Evolutionary conservation across 2,888 invertebrate species (phyloP), one percentile per base, ranked within the genome.

Genomic region (Dione vanillae): DNA sequence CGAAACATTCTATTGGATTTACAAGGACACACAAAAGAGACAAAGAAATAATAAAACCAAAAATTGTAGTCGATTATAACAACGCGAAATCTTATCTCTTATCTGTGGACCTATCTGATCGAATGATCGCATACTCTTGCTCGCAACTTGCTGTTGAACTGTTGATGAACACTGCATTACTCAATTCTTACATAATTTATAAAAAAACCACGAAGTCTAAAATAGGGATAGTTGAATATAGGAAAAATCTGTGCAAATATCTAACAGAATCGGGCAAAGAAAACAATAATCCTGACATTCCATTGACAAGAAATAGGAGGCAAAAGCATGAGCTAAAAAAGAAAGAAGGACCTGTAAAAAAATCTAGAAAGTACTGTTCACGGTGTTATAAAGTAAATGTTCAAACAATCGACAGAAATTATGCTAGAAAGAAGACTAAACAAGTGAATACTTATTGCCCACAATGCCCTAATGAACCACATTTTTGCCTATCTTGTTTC

Each of bases 1-100:
- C 76, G 19, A 75, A 75, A 72, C 74, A 77, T 59, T 74, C 73
- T 65, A 66, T 73, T 68, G 71, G 75, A 67, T 76, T 75, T 74
- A 66, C 65, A 67, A 75, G 65, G 69, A 74, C 69, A 56, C 70
- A 51, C 61, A 66, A 61, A 68, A 71, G 65, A 54, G 72, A 70
- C 20, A 69, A 68, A 70, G 59, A 68, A 71, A 72, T 71, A 74
- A 74, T 51, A 35, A 73, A 73, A 69, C 68, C 73, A 58, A 67
- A 65, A 70, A 67, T 70, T 70, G 67, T 72, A 37, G 58, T 65
- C 19, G 73, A 70, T 56, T 73, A 69, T 66, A 73, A 70, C 51
- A 65, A 58, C 35, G 66, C 65, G 16, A 74, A 66, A 70, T 47
- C 56, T n/a, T n/a, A n/a, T n/a, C n/a, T n/a, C n/a, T n/a, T n/a